These are phyloP conservation scores for Lacerta agilis DNA, from an alignment of 2,797 vertebrate species.

Conservation along the genomic window DNA sequence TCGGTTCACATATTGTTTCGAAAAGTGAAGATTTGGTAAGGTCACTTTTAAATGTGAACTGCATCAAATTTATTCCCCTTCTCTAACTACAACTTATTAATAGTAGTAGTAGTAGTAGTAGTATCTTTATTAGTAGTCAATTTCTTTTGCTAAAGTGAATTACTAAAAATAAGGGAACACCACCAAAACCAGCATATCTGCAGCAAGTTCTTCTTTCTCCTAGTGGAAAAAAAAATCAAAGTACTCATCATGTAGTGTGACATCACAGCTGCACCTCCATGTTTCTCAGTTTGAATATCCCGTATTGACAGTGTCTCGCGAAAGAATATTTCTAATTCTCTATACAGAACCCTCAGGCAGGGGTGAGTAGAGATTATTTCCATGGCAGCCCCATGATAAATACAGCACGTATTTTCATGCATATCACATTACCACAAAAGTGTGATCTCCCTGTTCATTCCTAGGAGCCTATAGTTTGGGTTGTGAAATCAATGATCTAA, in stretches of 20 bases:
- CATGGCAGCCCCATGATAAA: neutral
- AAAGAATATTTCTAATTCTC: neutral
- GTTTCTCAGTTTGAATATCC: too few species aligned
- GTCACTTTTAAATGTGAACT: too few species aligned
- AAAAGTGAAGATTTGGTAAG: too few species aligned
- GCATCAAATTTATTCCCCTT: too few species aligned
- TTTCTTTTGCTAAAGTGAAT: neutral
- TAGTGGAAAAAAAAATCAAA: neutral
- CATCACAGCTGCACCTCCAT: neutral
- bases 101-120: too few species aligned
- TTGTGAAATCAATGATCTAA: conserved; percentile 19
- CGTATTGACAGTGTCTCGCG: too few species aligned
- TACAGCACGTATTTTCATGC: neutral
- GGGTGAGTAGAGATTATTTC: neutral
- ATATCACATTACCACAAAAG: neutral
- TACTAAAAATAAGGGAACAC: neutral
- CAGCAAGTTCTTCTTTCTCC: neutral
- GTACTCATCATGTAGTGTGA: neutral
- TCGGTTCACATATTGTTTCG: too few species aligned
- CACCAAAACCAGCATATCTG: neutral
- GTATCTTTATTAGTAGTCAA: too few species aligned
- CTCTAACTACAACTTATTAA: too few species aligned
- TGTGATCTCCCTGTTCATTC: neutral
- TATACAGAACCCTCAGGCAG: too few species aligned
- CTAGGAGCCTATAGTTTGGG: conserved; percentile 3